Conservation (phyloP, 2,113 vertebrate species). For the Sarotherodon lohbergeri region DNA sequence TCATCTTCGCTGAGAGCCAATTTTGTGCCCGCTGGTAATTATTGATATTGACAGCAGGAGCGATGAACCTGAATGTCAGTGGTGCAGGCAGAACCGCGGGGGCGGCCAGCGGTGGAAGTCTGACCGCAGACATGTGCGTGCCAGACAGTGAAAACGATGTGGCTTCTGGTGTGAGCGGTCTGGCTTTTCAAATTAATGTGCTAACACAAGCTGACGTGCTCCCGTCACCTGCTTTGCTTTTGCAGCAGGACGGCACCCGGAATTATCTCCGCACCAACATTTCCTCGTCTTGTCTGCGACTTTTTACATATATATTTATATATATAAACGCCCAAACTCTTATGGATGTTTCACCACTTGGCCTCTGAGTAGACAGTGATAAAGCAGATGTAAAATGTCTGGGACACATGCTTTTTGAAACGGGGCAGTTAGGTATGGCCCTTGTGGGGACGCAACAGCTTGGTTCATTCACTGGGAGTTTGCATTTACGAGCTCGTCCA, state of each 20-base stretch:
- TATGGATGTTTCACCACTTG: neutral
- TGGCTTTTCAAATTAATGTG: neutral
- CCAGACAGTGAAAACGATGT: constrained; percentile 3
- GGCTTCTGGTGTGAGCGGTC: constrained; percentile 2
- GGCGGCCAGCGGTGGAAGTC: neutral
- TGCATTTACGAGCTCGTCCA: constrained; percentile 20
- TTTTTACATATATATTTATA: neutral
- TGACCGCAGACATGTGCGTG: constrained; percentile 27
- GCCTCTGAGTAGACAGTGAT: neutral
- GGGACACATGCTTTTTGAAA: neutral
- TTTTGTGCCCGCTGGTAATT: constrained; percentile 30
- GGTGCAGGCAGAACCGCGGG: neutral
- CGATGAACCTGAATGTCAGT: neutral
- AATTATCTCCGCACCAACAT: neutral
- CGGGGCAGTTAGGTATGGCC: neutral
- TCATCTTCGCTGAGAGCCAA: constrained; percentile 10
- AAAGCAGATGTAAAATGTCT: neutral
- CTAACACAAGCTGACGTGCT: neutral
- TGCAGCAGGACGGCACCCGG: neutral
- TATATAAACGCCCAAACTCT: neutral
- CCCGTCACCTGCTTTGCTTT: neutral
- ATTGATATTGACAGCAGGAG: constrained; percentile 29
- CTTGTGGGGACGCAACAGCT: constrained; percentile 9
- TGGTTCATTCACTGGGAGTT: constrained; percentile 17
- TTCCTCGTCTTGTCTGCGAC: neutral